Percentiles rank a stretch among this genome's conserved stretches.
Conservation (phyloP, 2,113 vertebrate genomes). For the Turnix velox region DNA sequence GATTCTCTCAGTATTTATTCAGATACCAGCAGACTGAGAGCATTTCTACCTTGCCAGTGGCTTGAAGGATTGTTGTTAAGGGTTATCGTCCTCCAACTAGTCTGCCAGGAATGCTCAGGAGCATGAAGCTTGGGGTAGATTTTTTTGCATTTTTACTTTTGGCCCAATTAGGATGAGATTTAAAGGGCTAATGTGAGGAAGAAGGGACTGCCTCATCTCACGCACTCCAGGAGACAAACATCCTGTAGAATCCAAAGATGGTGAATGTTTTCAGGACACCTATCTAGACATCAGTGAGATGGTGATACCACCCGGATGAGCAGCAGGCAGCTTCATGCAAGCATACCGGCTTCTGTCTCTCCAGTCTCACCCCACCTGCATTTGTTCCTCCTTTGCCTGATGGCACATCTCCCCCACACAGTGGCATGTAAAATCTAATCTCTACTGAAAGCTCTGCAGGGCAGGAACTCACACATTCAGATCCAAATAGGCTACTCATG, state of each 20-base stretch:
- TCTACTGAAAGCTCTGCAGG: slow-evolving; percentile 53
- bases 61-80: not conserved
- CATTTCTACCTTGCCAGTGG: not conserved
- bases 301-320: not conserved
- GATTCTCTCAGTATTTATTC: not conserved
- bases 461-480: slow-evolving; percentile 51
- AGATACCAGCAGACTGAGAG: not conserved
- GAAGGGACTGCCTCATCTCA: not conserved
- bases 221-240: not conserved
- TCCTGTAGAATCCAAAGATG: not conserved
- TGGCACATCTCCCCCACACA: slow-evolving; percentile 51
- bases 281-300: not conserved
- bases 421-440: slow-evolving; percentile 55
- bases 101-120: not conserved
- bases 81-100: not conserved
- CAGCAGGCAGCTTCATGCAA: slow-evolving; percentile 27
- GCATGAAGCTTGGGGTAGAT: not conserved
- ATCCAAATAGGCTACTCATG: slow-evolving; percentile 52
- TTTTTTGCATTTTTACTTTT: not conserved
- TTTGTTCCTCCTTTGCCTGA: slow-evolving; percentile 48
- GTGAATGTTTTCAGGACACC: not conserved
- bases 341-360: not conserved
- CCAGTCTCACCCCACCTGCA: not conserved
- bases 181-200: not conserved
- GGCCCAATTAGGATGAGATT: not conserved